Evolutionary conservation across 2,797 vertebrate species (phyloP).

Genomic region (Lates japonicus): DNA sequence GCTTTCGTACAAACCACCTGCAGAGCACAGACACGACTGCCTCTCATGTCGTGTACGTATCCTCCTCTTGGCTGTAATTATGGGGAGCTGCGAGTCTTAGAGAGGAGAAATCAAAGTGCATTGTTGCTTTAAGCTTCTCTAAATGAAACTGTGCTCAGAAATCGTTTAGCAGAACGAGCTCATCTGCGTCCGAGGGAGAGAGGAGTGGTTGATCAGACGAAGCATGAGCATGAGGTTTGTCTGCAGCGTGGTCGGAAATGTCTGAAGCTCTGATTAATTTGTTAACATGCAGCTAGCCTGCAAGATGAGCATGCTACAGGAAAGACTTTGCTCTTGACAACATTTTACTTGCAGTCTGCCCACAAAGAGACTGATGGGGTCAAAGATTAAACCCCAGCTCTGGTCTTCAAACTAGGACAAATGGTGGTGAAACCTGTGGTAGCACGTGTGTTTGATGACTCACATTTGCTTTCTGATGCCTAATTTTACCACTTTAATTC

Average conservation of each 20-base stretch:
- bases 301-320: neutral
- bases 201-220: neutral
- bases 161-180: neutral
- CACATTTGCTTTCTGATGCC: slow-evolving; percentile 7
- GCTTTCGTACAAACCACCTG: slow-evolving; percentile 28
- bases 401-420: neutral
- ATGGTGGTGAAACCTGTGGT: neutral
- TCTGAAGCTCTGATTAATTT: neutral
- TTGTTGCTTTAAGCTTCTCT: slow-evolving; percentile 10
- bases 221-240: neutral
- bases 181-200: too few relatives aligned
- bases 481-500: slow-evolving; percentile 7
- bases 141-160: slow-evolving; percentile 2
- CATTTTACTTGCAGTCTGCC: neutral
- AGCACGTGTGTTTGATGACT: slow-evolving; percentile 27
- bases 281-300: neutral
- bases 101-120: neutral
- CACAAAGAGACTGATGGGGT: neutral
- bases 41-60: neutral
- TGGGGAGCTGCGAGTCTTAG: neutral
- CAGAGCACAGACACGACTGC: slow-evolving; percentile 16
- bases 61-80: slow-evolving; percentile 9
- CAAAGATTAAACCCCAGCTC: neutral
- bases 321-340: slow-evolving; percentile 1
- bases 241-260: neutral